These are phyloP conservation scores for Ceyx erithaca DNA, from an alignment of 2,797 vertebrate species.

Conservation along the genomic window DNA sequence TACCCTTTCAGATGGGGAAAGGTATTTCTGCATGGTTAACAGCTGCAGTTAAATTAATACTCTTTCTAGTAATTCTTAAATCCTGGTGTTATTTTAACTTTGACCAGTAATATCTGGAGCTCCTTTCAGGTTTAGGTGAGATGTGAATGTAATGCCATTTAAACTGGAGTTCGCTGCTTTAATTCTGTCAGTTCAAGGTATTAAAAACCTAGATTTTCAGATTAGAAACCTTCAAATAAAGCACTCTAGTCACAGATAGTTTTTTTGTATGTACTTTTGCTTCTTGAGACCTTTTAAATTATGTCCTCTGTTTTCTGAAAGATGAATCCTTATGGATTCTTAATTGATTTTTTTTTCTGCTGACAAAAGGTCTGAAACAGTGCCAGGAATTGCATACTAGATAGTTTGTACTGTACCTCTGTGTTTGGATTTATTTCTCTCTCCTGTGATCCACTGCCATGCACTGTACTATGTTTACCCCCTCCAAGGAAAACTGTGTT, in stretches of 20 bases:
- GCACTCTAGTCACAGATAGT: background rate
- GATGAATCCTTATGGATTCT: background rate
- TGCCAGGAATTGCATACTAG: background rate
- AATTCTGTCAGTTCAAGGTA: background rate
- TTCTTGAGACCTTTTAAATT: background rate
- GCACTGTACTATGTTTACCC: background rate
- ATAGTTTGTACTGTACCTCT: background rate
- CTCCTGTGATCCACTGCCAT: background rate
- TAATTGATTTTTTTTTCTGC: background rate
- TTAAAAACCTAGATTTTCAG: background rate
- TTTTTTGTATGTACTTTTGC: background rate
- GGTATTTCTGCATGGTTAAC: background rate
- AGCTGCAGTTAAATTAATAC: background rate
- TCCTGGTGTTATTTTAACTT: background rate
- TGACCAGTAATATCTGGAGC: background rate
- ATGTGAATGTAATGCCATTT: background rate
- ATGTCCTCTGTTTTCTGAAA: background rate
- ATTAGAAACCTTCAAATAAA: background rate
- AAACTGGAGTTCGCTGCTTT: background rate
- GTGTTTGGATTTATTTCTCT: background rate
- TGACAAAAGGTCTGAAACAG: background rate
- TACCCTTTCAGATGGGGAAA: background rate
- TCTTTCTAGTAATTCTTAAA: background rate
- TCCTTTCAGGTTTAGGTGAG: conserved; percentile 2
- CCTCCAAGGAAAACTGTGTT: background rate